Conservation (phyloP, 2,888 invertebrate species). For the Platycheirus albimanus region DNA sequence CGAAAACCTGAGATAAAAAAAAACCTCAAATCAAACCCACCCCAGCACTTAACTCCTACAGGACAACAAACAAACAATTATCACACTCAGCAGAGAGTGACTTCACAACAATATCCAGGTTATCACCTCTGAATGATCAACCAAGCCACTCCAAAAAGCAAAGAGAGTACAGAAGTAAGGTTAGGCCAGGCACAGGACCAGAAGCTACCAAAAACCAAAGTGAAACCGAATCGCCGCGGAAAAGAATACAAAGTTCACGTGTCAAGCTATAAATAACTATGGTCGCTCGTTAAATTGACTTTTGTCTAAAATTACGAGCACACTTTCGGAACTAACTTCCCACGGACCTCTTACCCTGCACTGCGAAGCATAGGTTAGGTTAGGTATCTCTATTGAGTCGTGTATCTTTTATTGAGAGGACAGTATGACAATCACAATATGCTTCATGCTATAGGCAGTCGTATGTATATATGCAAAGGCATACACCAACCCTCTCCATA, state of each 20-base stretch:
- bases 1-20: slow-evolving; percentile 2
- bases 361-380: too few species aligned
- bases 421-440: slow-evolving; percentile 73
- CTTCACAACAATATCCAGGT: slow-evolving; percentile 64
- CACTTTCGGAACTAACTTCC: slow-evolving; percentile 65
- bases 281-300: slow-evolving; percentile 74
- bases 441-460: slow-evolving; percentile 9
- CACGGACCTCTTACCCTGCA: too few species aligned
- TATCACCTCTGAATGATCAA: slow-evolving; percentile 53
- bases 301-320: slow-evolving; percentile 73
- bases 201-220: slow-evolving; percentile 31
- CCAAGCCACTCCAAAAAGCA: slow-evolving; percentile 1
- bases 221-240: slow-evolving; percentile 68
- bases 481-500: slow-evolving; percentile 48
- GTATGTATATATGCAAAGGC: neutral
- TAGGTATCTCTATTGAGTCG: slow-evolving; percentile 40
- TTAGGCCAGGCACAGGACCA: neutral
- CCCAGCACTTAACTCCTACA: slow-evolving; percentile 80
- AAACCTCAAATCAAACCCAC: slow-evolving; percentile 76
- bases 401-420: slow-evolving; percentile 60
- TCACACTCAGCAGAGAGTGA: slow-evolving; percentile 75
- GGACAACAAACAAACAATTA: slow-evolving; percentile 82
- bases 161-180: neutral
- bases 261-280: slow-evolving; percentile 73
- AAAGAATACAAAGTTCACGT: slow-evolving; percentile 70